Evolutionary conservation across 1,140 invertebrate genomes (phyloP).

Genomic region (Drosophila nasuta): DNA sequence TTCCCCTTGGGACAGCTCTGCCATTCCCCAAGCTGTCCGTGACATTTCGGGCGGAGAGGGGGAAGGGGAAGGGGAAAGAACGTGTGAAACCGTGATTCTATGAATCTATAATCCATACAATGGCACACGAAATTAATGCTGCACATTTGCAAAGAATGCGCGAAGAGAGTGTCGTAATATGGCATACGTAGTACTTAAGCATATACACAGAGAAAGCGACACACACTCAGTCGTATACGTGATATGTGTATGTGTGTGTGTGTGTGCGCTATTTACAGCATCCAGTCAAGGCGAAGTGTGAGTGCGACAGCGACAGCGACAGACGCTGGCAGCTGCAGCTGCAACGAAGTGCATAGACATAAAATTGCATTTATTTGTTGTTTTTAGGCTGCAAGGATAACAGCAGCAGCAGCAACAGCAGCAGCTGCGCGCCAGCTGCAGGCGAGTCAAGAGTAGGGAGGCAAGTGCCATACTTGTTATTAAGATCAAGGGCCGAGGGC

Average conservation of each 20-base stretch:
- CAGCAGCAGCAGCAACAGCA: neutral
- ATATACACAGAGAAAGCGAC: neutral
- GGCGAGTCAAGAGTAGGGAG: neutral
- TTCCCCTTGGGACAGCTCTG: neutral
- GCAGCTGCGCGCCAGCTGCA: neutral
- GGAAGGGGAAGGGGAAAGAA: neutral
- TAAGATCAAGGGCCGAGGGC: slow-evolving; percentile 46
- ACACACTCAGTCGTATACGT: neutral
- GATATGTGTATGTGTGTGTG: slow-evolving; percentile 7
- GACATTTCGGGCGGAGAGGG: neutral
- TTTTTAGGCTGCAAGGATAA: slow-evolving; percentile 27
- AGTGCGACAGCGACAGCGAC: slow-evolving; percentile 20
- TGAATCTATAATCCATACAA: slow-evolving; percentile 4
- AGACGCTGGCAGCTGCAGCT: slow-evolving; percentile 24
- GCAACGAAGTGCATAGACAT: slow-evolving; percentile 53
- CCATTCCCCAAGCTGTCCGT: slow-evolving; percentile 16
- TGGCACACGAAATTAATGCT: slow-evolving; percentile 4
- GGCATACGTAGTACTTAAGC: slow-evolving; percentile 13
- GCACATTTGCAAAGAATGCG: neutral
- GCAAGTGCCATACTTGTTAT: slow-evolving; percentile 22
- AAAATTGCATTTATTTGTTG: slow-evolving; percentile 51
- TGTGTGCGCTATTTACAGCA: slow-evolving; percentile 47
- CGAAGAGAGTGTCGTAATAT: slow-evolving; percentile 45
- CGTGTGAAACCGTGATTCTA: slow-evolving; percentile 19
- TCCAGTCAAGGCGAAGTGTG: slow-evolving; percentile 11